Evolutionary conservation across 2,113 vertebrate genomes (phyloP), one percentile per base, ranked within the genome.

Genomic region (Fregata magnificens): DNA sequence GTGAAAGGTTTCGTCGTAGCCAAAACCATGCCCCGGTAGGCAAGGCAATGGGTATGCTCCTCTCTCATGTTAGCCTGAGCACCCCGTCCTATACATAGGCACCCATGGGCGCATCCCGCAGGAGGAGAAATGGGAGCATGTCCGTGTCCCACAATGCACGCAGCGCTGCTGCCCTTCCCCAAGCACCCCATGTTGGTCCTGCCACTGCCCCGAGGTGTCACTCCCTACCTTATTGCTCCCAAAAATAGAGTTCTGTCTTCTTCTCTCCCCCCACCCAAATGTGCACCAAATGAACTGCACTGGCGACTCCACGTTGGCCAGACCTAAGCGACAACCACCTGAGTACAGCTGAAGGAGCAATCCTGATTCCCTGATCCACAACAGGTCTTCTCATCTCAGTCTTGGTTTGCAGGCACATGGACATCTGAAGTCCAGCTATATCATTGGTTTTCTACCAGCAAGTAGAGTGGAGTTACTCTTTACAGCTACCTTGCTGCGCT

Each of bases 141-240:
- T 32, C 34, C 19, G 3, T 2, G 14, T 63, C 80, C 70, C 5
- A 1, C 38, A 42, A 21, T 1, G 7, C 2, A 2, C 38, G 12
- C 16, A 16, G 55, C 3, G 1, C n/a, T 42, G 53, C 45, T 52
- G 53, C n/a, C 58, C n/a, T 16, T 42, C n/a, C 49, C 42, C 42
- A 32, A 17, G 21, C 52, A 59, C 26, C 32, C 59, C 21, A 6
- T 2, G 21, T 3, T 38, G 70, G 61, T 61, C 61, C 61, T 38
- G 36, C 38, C 3, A 3, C 78, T 45, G 36, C 16, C 36, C 42
- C 3, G 1, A 49, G 31, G 16, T 16, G 2, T 56, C 14, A 7
- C 18, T 12, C 45, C 62, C 38, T 24, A 69, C 61, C 62, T 61
- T 45, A 34, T 32, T 31, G 40, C 29, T 70, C 40, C 45, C 53